A percentile compares a stretch with the other conserved stretches of the same genome.
phyloP scores from a whole-genome alignment of 2,797 vertebrate genomes.

The Sebastes iracundus region DNA sequence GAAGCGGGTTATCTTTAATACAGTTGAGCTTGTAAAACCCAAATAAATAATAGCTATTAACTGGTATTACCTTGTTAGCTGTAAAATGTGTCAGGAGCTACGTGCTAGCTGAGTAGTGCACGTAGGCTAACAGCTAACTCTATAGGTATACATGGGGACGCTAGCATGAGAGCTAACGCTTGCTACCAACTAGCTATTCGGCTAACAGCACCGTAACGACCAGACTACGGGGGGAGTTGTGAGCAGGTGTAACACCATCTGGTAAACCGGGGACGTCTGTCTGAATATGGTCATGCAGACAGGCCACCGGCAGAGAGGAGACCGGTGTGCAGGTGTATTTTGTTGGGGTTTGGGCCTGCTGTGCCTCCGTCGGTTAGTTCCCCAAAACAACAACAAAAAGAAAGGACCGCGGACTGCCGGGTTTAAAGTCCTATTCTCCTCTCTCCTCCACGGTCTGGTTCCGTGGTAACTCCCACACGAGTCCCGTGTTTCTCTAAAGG shows the following conservation, averaged over 20 bases:
- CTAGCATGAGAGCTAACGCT: conserved; percentile 59
- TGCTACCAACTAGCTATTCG: neutral
- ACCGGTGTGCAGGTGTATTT: neutral
- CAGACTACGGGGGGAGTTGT: fast-evolving
- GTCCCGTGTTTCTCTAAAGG: neutral
- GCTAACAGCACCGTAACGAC: neutral
- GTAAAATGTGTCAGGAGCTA: neutral
- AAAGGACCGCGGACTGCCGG: neutral
- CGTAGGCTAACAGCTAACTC: conserved; percentile 7
- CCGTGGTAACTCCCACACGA: fast-evolving
- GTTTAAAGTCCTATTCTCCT: neutral
- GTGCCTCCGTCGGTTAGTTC: conserved; percentile 36
- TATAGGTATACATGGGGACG: conserved; percentile 3
- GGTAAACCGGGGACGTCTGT: too few relatives aligned
- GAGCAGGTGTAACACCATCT: fast-evolving
- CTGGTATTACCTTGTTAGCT: neutral
- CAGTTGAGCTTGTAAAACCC: fast-evolving
- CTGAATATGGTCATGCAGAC: fast-evolving
- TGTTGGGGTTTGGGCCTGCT: conserved; percentile 48
- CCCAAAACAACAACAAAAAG: conserved; percentile 73
- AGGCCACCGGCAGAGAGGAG: too few relatives aligned
- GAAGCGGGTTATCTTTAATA: fast-evolving
- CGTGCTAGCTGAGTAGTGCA: neutral
- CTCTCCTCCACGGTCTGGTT: fast-evolving
- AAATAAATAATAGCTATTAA: too few relatives aligned